Base-by-base conservation (phyloP, 1,140 invertebrate genomes). In the Cydia splendana region DNA sequence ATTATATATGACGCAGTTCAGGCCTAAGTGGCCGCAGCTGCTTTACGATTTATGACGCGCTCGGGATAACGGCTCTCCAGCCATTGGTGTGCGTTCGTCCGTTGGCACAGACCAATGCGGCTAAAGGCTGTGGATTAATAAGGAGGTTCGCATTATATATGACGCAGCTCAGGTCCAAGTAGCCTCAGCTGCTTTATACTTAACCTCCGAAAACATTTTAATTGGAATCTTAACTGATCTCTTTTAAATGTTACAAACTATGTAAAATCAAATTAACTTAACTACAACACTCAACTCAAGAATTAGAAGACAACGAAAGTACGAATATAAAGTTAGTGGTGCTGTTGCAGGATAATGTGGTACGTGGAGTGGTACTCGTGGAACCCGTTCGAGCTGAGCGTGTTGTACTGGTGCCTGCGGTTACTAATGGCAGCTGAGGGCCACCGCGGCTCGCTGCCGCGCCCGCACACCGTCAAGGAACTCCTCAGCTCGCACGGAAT, bases 311-410 rank as follows among this genome's bases (percentile, higher is more conserved):
- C 12, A 48, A 48, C 1, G 13, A 48, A 48, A 48, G 45, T 48
- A 48, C 2, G 7, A 12, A 7, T 48, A 15, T 13, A 13, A 48
- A 48, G 12, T 48, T 13, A 48, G 12, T 48, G 45, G 45, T 48
- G 45, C 24, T 75, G 2, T 48, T 81, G 9, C 71, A 92, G 90
- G 77, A 78, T 90, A 79, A 87, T 91, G 86, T 91, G 88, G 88
- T 90, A 91, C 69, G 87, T 91, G 12, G 89, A 92, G 78, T 91
- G 89, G 90, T 92, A 92, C 74, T 84, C 88, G 4, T 88, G 84
- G 75, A 86, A 62, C 62, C 89, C 88, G 0, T 92, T 84, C 71
- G 88, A 90, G 28, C 71, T 91, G 18, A 76, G 86, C 2, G 76
- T 86, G 0, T 76, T 92, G 65, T 92, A 92, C 71, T 92, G 91